Percentiles rank a stretch among this genome's conserved stretches.
Evolutionary conservation across 92 coral and sea anemone genomes (phyloP).

Genomic region (Phenganax subtilis): DNA sequence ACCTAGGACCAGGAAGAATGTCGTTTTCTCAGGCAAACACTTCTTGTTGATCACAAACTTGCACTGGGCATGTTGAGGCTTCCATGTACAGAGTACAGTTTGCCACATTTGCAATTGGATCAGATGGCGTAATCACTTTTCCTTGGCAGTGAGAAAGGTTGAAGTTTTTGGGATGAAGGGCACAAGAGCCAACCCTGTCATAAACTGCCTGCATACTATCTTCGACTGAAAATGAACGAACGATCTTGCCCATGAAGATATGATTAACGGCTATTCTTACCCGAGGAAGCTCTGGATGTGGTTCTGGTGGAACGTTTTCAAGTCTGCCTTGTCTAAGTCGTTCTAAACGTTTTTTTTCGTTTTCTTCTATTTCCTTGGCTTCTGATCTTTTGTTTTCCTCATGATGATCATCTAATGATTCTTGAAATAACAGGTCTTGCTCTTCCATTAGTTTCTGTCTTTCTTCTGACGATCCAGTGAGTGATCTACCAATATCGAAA

Average conservation of each 20-base stretch:
- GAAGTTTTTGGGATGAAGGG: slow-evolving; percentile 41
- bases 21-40: slow-evolving; percentile 30
- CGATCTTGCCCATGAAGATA: slow-evolving; percentile 42
- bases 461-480: neutral
- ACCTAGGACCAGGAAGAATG: slow-evolving; percentile 34
- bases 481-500: slow-evolving; percentile 35
- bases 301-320: slow-evolving; percentile 24
- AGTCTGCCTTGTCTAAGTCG: slow-evolving; percentile 30
- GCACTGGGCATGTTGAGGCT: slow-evolving; percentile 16
- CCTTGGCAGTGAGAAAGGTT: slow-evolving; percentile 38
- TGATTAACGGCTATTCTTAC: slow-evolving; percentile 50
- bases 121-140: slow-evolving; percentile 28
- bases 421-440: neutral
- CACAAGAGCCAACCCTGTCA: slow-evolving; percentile 52
- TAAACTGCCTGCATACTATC: slow-evolving; percentile 50
- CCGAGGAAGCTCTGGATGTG: slow-evolving; percentile 24
- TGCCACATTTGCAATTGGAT: slow-evolving; percentile 19
- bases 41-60: slow-evolving; percentile 29
- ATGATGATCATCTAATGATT: neutral
- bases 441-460: slow-evolving; percentile 11
- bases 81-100: slow-evolving; percentile 47
- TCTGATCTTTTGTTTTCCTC: slow-evolving; percentile 5
- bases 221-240: slow-evolving; percentile 36
- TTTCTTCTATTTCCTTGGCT: slow-evolving; percentile 25
- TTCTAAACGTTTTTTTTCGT: slow-evolving; percentile 36